Conservation (phyloP, 2,113 vertebrate species). For the Dendropsophus ebraccatus region DNA sequence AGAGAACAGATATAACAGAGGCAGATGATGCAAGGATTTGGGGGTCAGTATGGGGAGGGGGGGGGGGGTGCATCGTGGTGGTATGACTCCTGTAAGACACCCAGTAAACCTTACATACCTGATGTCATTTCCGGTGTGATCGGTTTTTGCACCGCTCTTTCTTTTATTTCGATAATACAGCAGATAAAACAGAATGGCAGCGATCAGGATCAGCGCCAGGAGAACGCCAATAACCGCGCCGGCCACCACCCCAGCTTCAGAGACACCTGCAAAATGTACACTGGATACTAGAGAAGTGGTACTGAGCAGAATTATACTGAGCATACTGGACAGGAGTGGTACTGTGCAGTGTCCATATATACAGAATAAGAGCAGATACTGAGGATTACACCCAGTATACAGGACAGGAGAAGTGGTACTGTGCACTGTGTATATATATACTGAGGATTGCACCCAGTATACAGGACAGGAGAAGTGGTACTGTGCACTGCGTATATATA, state of each 20-base stretch:
- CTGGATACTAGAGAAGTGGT: no score
- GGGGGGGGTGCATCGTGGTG: no score
- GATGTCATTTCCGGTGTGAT: constrained; percentile 54
- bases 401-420: not conserved
- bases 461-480: not conserved
- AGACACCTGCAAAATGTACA: constrained; percentile 53
- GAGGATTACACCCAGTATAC: no score
- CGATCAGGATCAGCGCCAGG: constrained; percentile 68
- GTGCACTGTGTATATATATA: no score
- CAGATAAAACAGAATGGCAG: constrained; percentile 58
- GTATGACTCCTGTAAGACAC: no score
- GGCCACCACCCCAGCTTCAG: constrained; percentile 65
- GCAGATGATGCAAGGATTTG: no score
- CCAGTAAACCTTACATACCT: constrained; percentile 51
- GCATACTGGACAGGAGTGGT: not conserved
- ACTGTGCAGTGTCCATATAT: constrained; percentile 5
- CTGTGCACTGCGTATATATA: not conserved
- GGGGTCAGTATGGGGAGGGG: no score
- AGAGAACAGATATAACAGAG: not conserved
- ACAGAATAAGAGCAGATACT: not conserved
- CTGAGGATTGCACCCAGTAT: not conserved
- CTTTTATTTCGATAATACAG: constrained; percentile 57
- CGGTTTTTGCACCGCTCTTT: not conserved
- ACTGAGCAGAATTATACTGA: not conserved
- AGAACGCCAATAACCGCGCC: constrained; percentile 71